These are phyloP conservation scores for Smithornis capensis DNA, from an alignment of 2,113 vertebrate species.

Conservation along the genomic window DNA sequence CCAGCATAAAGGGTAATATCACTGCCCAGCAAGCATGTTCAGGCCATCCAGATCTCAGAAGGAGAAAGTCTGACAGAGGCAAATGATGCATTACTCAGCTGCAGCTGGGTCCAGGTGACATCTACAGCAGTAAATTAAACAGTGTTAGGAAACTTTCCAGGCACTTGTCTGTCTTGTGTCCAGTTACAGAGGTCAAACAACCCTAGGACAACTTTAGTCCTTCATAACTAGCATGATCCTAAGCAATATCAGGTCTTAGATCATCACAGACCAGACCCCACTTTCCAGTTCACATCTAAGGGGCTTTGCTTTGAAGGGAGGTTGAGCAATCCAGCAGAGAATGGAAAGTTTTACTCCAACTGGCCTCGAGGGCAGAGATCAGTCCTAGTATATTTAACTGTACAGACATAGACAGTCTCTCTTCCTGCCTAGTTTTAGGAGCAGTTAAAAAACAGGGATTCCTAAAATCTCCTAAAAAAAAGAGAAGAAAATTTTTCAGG, in stretches of 20 bases:
- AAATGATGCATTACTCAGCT: neutral
- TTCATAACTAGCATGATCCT: neutral
- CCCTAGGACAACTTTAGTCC: neutral
- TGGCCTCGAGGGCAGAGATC: neutral
- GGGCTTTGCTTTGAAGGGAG: neutral
- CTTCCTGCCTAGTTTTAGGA: neutral
- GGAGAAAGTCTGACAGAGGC: neutral
- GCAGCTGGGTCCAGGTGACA: neutral
- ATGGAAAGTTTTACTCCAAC: neutral
- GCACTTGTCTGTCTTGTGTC: neutral
- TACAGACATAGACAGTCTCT: neutral
- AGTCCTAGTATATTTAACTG: neutral
- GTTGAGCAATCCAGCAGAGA: neutral
- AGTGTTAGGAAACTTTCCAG: neutral
- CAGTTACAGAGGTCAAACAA: neutral
- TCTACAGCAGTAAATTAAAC: neutral
- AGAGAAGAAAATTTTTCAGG: neutral
- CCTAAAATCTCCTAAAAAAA: neutral
- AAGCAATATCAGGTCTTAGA: neutral
- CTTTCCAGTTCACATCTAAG: neutral
- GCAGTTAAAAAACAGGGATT: neutral
- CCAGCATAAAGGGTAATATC: neutral
- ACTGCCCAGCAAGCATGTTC: neutral
- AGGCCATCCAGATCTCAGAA: accelerated
- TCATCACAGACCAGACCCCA: neutral